These are phyloP conservation scores for Cheilosia variabilis DNA, from an alignment of 2,888 invertebrate species.

Conservation along the genomic window DNA sequence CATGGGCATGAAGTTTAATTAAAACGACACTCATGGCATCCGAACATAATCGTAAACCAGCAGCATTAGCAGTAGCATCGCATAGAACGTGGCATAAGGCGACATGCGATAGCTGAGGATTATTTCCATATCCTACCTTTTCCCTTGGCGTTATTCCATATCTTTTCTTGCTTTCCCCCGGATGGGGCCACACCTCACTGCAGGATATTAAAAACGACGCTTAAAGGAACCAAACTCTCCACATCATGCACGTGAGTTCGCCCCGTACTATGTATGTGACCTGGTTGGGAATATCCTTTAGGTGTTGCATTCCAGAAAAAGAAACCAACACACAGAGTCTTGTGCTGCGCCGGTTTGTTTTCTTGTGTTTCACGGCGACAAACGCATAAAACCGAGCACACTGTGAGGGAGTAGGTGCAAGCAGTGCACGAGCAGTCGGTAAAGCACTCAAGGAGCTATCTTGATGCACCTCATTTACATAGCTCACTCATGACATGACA, in stretches of 20 bases:
- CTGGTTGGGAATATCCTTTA: constrained; percentile 49
- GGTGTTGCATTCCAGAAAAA: constrained; percentile 48
- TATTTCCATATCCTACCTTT: constrained; percentile 49
- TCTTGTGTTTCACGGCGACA: constrained; percentile 40
- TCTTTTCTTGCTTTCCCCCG: not conserved
- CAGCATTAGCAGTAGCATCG: constrained; percentile 23
- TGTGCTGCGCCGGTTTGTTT: constrained; percentile 24
- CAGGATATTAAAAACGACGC: constrained; percentile 63
- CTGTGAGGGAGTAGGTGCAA: constrained; percentile 9
- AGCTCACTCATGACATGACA: constrained; percentile 71
- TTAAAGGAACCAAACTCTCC: constrained; percentile 52
- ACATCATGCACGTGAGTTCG: constrained; percentile 42
- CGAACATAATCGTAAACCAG: constrained; percentile 40
- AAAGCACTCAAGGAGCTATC: constrained; percentile 69
- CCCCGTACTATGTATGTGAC: constrained; percentile 51
- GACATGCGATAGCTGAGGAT: constrained; percentile 57
- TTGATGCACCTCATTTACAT: constrained; percentile 72
- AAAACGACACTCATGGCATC: constrained; percentile 67
- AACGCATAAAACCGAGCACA: constrained; percentile 14
- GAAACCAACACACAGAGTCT: constrained; percentile 8
- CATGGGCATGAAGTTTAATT: constrained; percentile 60
- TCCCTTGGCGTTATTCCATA: constrained; percentile 13
- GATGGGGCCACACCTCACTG: constrained; percentile 1
- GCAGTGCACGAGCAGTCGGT: constrained; percentile 66
- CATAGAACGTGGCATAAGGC: constrained; percentile 38